Conservation (phyloP, 2,797 vertebrate genomes). For the Artibeus jamaicensis region DNA sequence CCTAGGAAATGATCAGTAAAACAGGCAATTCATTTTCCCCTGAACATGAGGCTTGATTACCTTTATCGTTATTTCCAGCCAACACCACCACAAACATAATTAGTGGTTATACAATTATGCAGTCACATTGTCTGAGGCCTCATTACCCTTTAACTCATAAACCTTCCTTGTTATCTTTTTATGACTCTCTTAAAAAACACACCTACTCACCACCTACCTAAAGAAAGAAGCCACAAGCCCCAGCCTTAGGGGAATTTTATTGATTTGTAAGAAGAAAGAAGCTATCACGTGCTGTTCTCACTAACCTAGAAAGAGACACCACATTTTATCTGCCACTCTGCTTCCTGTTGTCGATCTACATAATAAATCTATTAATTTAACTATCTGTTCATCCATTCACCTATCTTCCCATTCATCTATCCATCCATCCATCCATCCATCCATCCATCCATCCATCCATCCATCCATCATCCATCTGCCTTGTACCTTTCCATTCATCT, state of each 20-base stretch:
- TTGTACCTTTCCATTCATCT: not conserved
- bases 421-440: not conserved
- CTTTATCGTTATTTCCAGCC: conserved; percentile 50
- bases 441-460: not conserved
- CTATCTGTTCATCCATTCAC: not conserved
- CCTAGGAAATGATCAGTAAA: not conserved
- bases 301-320: conserved; percentile 29
- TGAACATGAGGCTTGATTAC: conserved; percentile 41
- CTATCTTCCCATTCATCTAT: not conserved
- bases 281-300: conserved; percentile 17
- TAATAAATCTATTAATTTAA: conserved; percentile 34
- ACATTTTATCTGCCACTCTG: not conserved
- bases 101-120: conserved; percentile 65
- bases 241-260: conserved; percentile 36
- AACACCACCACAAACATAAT: conserved; percentile 56
- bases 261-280: conserved; percentile 56
- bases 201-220: conserved; percentile 30
- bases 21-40: not conserved
- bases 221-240: conserved; percentile 61
- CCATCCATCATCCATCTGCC: not conserved
- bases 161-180: conserved; percentile 38
- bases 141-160: conserved; percentile 51
- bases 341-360: conserved; percentile 40
- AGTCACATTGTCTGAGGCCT: conserved; percentile 28
- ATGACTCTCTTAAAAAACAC: conserved; percentile 8